A percentile compares a stretch with the other conserved stretches of the same genome.
Evolutionary conservation across 2,888 invertebrate species (phyloP).

Genomic region (Andrena flavipes): DNA sequence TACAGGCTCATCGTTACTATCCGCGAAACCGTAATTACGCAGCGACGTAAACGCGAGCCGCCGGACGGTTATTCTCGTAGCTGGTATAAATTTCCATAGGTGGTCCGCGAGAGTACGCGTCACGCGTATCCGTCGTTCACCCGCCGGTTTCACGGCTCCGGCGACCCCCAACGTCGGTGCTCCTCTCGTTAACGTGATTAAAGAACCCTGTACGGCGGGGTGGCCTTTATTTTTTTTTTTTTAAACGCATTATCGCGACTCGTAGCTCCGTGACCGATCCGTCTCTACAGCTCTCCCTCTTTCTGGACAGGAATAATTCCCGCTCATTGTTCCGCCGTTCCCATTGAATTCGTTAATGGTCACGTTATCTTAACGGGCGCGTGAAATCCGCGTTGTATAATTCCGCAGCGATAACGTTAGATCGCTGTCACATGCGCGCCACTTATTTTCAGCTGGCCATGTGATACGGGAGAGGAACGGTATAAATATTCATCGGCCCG

Average conservation of each 20-base stretch:
- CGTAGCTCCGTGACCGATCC: not conserved
- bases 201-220: not conserved
- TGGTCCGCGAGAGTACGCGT: conserved; percentile 13
- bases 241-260: not conserved
- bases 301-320: conserved; percentile 3
- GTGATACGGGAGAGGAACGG: not conserved
- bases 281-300: not conserved
- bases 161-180: not conserved
- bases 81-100: conserved; percentile 41
- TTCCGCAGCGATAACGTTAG: not conserved
- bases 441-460: conserved; percentile 11
- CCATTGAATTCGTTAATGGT: conserved; percentile 30
- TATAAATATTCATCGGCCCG: conserved; percentile 45
- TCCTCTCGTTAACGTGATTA: conserved; percentile 22
- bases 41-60: conserved; percentile 39
- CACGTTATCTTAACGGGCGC: conserved; percentile 35
- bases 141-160: not conserved
- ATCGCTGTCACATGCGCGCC: conserved; percentile 13
- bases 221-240: not conserved
- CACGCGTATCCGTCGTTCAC: conserved; percentile 11
- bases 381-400: conserved; percentile 33
- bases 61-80: conserved; percentile 44
- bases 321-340: conserved; percentile 3
- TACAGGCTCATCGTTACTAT: conserved; percentile 43
- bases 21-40: conserved; percentile 43